These are phyloP conservation scores for Procapra przewalskii DNA, from an alignment of 2,113 vertebrate species.

Conservation along the genomic window DNA sequence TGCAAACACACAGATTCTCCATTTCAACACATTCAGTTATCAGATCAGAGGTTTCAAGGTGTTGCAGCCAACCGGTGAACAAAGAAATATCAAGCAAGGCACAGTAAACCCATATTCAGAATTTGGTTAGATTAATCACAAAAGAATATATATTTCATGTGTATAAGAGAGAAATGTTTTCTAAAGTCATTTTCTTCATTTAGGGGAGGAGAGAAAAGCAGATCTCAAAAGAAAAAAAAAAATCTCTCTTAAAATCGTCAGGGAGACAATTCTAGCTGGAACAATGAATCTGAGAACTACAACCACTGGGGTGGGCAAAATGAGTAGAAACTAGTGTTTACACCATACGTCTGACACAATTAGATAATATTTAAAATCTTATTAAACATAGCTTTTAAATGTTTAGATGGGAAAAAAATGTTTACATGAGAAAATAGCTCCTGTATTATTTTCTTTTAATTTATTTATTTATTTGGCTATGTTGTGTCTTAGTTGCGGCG, in stretches of 20 bases:
- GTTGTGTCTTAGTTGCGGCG: not conserved
- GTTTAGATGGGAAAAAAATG: not conserved
- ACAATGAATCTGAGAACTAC: not conserved
- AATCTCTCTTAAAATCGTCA: not conserved
- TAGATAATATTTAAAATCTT: slow-evolving; percentile 6
- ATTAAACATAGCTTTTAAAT: not conserved
- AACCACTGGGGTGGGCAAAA: not conserved
- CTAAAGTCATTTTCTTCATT: not conserved
- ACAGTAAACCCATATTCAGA: not conserved
- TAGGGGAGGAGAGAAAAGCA: not conserved
- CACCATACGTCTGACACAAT: not conserved
- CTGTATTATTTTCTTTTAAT: not conserved
- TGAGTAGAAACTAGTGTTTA: not conserved
- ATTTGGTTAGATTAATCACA: not conserved
- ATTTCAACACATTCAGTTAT: not conserved
- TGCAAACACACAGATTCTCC: not conserved
- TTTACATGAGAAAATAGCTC: not conserved
- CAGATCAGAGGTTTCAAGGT: not conserved
- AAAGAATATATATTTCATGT: not conserved
- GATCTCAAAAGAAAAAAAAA: not conserved
- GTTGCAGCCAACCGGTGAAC: not conserved
- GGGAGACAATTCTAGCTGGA: not conserved
- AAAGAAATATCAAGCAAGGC: not conserved
- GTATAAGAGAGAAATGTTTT: slow-evolving; percentile 5
- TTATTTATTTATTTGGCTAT: not conserved